phyloP scores from a whole-genome alignment of 2,797 vertebrate species.

The Columba guinea region DNA sequence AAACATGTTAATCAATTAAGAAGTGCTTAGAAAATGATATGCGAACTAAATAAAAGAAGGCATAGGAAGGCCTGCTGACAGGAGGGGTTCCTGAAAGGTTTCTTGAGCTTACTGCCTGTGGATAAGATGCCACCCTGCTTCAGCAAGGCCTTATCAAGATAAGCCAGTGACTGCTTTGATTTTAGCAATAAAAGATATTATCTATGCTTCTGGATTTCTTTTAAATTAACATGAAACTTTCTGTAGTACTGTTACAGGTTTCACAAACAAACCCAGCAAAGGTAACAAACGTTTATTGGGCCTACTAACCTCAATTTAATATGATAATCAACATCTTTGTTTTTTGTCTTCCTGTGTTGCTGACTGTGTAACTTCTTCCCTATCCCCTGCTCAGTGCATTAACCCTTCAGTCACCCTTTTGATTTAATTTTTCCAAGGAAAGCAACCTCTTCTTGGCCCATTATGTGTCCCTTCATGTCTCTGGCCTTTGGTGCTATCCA shows the following conservation, averaged over 20 bases:
- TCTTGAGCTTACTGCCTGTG: not conserved
- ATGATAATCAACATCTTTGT: not conserved
- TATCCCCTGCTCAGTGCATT: not conserved
- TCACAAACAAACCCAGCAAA: constrained; percentile 33
- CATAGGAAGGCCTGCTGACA: not conserved
- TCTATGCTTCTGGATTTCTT: constrained; percentile 36
- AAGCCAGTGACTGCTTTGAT: constrained; percentile 41
- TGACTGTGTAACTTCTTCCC: not conserved
- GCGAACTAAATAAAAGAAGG: constrained; percentile 9
- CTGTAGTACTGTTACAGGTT: not conserved
- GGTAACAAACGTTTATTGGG: constrained; percentile 10
- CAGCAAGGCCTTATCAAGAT: constrained; percentile 7
- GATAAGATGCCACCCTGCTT: not conserved
- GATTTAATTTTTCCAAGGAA: not conserved
- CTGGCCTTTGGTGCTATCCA: not conserved
- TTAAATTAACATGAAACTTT: constrained; percentile 7
- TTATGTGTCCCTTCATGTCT: not conserved
- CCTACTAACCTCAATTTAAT: not conserved
- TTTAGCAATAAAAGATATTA: constrained; percentile 36
- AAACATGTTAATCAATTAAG: constrained; percentile 50
- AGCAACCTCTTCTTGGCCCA: not conserved
- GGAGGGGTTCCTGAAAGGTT: not conserved
- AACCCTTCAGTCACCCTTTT: not conserved
- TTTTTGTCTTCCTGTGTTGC: not conserved
- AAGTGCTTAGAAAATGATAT: constrained; percentile 24